Base-by-base conservation (phyloP, 2,113 vertebrate genomes). In the Mystacornis crossleyi region DNA sequence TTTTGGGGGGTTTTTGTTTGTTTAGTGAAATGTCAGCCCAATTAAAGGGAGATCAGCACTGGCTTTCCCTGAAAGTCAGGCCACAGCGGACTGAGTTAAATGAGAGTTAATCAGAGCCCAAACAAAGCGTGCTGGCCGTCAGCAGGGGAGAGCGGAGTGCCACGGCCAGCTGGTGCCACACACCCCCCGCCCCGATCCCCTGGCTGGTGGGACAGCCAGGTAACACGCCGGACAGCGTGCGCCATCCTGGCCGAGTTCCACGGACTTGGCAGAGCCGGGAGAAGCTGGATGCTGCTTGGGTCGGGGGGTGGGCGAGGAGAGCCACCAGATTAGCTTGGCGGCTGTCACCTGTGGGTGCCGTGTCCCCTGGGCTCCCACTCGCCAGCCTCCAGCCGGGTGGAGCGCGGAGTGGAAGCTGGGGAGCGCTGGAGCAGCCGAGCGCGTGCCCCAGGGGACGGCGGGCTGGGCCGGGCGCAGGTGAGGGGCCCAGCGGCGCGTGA, bases 1-100 rank as follows among this genome's bases (percentile, higher is more conserved):
- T n/a, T n/a, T n/a, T n/a, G n/a, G n/a, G 79, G 97, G 96, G 42
- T 62, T 97, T 87, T 95, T 98, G 97, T 98, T 98, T 98, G 96
- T 98, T 97, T 97, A 96, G 94, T 43, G 91, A 97, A 98, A 98
- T 98, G 97, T 97, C 97, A 98, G 95, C 79, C 95, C 96, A 97
- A 97, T 98, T 98, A 98, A 96, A 97, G 95, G 2, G 57, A 96
- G 81, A 91, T 93, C 94, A 94, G 87, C 21, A 4, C 80, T 10
- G 57, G 90, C 82, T 57, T 72, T 50, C 34, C 86, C 75, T 82
- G 72, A 62, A 82, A 79, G 87, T 72, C 95, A 92, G 80, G 93
- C 88, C 66, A 5, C 95, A 28, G 57, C 1, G 34, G 91, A 79
- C 19, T 1, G 66, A 66, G 90, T 55, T 84, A 92, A 85, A 93